phyloP scores from a whole-genome alignment of 2,888 invertebrate genomes.

The Microctonus brassicae region DNA sequence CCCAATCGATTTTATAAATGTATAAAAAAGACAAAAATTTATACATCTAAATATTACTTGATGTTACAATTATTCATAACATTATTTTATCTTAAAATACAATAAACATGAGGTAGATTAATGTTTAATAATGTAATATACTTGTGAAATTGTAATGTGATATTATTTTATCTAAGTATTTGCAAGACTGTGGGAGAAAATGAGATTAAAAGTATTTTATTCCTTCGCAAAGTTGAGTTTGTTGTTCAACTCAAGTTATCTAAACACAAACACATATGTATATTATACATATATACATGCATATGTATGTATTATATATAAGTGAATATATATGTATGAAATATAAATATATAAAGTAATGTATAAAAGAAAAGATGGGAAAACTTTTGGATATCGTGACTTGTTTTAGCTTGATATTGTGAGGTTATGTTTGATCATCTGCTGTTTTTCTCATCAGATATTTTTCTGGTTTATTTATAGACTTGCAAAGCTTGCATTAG shows the following conservation, averaged over 20 bases:
- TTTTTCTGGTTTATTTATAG: slow-evolving; percentile 56
- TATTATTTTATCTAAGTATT: no score
- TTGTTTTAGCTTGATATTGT: neutral
- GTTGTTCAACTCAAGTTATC: neutral
- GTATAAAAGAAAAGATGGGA: neutral
- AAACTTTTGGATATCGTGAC: neutral
- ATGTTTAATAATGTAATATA: no score
- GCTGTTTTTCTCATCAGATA: neutral
- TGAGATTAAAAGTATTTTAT: neutral
- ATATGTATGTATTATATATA: no score
- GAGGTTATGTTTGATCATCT: neutral
- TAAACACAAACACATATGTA: no score
- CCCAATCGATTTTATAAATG: neutral
- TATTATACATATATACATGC: no score
- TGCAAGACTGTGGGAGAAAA: neutral
- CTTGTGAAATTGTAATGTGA: neutral
- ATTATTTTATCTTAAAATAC: no score
- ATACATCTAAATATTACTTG: no score
- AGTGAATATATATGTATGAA: no score
- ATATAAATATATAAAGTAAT: neutral
- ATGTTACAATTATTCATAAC: no score
- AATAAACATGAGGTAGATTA: no score
- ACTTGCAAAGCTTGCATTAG: slow-evolving; percentile 75
- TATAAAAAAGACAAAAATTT: neutral
- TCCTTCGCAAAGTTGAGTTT: neutral